Evolutionary conservation across 2,888 invertebrate species (phyloP).

Genomic region (Drosophila longiperda): DNA sequence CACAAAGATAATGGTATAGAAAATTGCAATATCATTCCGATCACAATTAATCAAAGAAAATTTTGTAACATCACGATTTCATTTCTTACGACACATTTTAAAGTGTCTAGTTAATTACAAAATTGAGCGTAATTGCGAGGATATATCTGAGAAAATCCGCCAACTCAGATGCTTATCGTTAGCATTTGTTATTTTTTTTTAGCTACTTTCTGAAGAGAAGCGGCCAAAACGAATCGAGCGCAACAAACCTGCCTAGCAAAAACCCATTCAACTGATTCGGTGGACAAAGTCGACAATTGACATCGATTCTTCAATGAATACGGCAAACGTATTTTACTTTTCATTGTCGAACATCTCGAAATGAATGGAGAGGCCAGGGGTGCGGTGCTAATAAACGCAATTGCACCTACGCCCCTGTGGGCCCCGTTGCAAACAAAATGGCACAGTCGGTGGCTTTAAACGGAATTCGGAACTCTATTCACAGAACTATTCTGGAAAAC

Average conservation of each 20-base stretch:
- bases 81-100: conserved; percentile 65
- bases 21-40: conserved; percentile 59
- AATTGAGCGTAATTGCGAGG: conserved; percentile 50
- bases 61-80: conserved; percentile 19
- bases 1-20: conserved; percentile 45
- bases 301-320: conserved; percentile 66
- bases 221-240: conserved; percentile 63
- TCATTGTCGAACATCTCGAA: conserved; percentile 41
- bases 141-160: conserved; percentile 14
- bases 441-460: conserved; percentile 79
- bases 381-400: conserved; percentile 83
- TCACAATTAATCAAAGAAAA: conserved; percentile 69
- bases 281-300: conserved; percentile 54
- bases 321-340: conserved; percentile 31
- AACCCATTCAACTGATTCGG: conserved; percentile 50
- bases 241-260: conserved; percentile 45
- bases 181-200: not conserved
- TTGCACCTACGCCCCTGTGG: conserved; percentile 78
- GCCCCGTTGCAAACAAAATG: conserved; percentile 39
- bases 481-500: conserved; percentile 48
- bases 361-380: conserved; percentile 64
- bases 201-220: conserved; percentile 2
- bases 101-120: conserved; percentile 48
- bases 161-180: conserved; percentile 51
- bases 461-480: conserved; percentile 55